A percentile compares a stretch with the other conserved stretches of the same genome.
Evolutionary conservation across 1,140 invertebrate genomes (phyloP).

Genomic region (Lepidurus arcticus): DNA sequence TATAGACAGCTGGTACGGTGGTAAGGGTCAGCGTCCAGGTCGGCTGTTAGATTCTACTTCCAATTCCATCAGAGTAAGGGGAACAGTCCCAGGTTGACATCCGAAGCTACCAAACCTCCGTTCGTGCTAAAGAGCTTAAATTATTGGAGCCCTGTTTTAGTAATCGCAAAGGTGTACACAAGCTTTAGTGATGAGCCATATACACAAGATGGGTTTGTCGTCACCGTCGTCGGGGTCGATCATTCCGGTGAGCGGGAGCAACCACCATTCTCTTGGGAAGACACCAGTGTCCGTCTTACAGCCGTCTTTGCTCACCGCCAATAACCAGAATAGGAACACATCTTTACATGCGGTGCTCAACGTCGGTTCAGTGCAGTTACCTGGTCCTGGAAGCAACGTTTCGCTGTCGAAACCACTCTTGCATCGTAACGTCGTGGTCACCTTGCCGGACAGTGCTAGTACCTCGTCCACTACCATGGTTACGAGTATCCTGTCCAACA

Average conservation of each 20-base stretch:
- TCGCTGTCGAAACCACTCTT: background rate
- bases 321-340: background rate
- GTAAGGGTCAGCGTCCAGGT: slow-evolving; percentile 1
- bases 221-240: background rate
- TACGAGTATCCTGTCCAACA: too few species aligned
- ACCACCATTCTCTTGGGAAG: background rate
- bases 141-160: too few species aligned
- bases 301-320: background rate
- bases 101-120: background rate
- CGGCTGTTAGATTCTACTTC: slow-evolving; percentile 15
- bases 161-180: too few species aligned
- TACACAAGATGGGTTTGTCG: background rate
- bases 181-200: background rate
- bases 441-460: too few species aligned
- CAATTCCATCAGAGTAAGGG: background rate
- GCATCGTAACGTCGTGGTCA: background rate
- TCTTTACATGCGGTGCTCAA: background rate
- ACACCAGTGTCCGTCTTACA: background rate
- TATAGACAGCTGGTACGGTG: slow-evolving; percentile 9
- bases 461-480: too few species aligned
- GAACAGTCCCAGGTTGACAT: slow-evolving; percentile 4
- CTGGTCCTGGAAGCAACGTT: background rate
- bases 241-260: background rate
- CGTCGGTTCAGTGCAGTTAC: background rate
- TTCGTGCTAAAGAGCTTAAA: background rate